Percentiles rank a stretch among this genome's conserved stretches.
Evolutionary conservation across 1,140 invertebrate species (phyloP).

Genomic region (Tetragonula clypearis): DNA sequence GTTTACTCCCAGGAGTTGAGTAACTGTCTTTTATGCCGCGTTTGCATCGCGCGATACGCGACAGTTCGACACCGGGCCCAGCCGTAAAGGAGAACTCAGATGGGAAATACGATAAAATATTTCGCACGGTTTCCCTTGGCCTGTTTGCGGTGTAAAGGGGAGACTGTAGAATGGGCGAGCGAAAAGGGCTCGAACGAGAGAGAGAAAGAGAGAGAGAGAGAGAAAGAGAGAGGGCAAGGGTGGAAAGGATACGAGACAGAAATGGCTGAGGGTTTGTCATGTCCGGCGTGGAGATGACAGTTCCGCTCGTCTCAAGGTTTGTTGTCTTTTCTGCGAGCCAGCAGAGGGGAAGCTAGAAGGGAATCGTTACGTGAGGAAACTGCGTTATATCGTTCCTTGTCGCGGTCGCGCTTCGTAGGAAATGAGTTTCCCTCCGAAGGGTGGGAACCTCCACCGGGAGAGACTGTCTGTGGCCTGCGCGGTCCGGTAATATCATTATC

Average conservation of each 20-base stretch:
- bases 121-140: background rate
- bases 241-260: conserved; percentile 40
- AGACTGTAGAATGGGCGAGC: background rate
- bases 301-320: conserved; percentile 75
- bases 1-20: conserved; percentile 13
- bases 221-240: background rate
- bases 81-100: conserved; percentile 33
- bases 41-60: background rate
- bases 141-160: conserved; percentile 37
- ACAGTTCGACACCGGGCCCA: background rate
- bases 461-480: background rate
- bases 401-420: conserved; percentile 35
- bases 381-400: conserved; percentile 61
- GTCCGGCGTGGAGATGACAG: conserved; percentile 76
- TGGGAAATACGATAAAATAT: conserved; percentile 45
- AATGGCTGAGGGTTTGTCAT: conserved; percentile 72
- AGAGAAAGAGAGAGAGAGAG: background rate
- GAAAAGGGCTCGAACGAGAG: conserved; percentile 9
- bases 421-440: conserved; percentile 58
- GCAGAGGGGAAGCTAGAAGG: conserved; percentile 1
- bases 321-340: conserved; percentile 58
- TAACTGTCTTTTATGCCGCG: conserved; percentile 14
- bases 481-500: conserved; percentile 57
- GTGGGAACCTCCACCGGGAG: conserved; percentile 1
- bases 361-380: conserved; percentile 74